Evolutionary conservation across 2,888 invertebrate genomes (phyloP).

Genomic region (Andrena bicolor): DNA sequence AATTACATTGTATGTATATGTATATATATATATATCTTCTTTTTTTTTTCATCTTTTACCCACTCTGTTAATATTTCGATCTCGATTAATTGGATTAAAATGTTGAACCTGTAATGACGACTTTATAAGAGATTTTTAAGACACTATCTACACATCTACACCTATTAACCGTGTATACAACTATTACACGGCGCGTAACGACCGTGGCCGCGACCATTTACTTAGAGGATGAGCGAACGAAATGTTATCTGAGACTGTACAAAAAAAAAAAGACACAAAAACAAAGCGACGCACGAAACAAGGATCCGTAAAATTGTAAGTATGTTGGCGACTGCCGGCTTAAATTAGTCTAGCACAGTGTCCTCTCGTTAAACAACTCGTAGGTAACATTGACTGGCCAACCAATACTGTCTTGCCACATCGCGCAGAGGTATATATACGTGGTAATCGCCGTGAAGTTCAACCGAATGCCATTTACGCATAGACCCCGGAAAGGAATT

Average conservation of each 20-base stretch:
- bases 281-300: slow-evolving; percentile 63
- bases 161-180: slow-evolving; percentile 63
- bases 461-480: slow-evolving; percentile 12
- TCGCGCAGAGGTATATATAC: slow-evolving; percentile 55
- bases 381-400: slow-evolving; percentile 76
- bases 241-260: slow-evolving; percentile 64
- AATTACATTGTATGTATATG: slow-evolving; percentile 51
- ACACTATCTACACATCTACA: slow-evolving; percentile 76
- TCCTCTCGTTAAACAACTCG: slow-evolving; percentile 76
- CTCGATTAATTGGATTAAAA: slow-evolving; percentile 75
- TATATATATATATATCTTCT: slow-evolving; percentile 8
- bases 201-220: slow-evolving; percentile 10
- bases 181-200: slow-evolving; percentile 36
- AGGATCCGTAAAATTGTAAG: slow-evolving; percentile 54
- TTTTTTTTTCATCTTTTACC: slow-evolving; percentile 49
- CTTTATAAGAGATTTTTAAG: slow-evolving; percentile 76
- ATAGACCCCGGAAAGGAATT: slow-evolving; percentile 11
- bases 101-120: slow-evolving; percentile 78
- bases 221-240: slow-evolving; percentile 55
- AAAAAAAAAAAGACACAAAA: slow-evolving; percentile 36
- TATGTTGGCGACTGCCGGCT: slow-evolving; percentile 64
- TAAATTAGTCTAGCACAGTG: slow-evolving; percentile 46
- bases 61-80: slow-evolving; percentile 63
- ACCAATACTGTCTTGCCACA: slow-evolving; percentile 73
- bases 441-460: slow-evolving; percentile 6